These are phyloP conservation scores for Macquaria australasica DNA, from an alignment of 2,113 vertebrate species.

Conservation along the genomic window DNA sequence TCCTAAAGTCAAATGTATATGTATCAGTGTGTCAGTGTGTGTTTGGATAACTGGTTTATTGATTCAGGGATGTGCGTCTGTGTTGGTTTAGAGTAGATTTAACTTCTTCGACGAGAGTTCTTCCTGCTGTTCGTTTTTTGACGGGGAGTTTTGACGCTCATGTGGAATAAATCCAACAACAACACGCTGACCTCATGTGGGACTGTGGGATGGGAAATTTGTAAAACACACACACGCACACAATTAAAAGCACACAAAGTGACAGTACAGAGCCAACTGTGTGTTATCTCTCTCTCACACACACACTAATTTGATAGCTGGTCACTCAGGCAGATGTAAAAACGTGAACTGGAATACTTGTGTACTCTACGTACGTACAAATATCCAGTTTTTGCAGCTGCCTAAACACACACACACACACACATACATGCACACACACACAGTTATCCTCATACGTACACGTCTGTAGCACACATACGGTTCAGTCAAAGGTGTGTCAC, in stretches of 20 bases:
- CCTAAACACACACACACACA: conserved; percentile 5
- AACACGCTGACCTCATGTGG: conserved; percentile 64
- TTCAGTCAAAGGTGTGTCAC: not conserved
- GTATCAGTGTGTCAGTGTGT: not conserved
- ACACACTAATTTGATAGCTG: conserved; percentile 58
- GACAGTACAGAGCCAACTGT: conserved; percentile 9
- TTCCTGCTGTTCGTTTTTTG: conserved; percentile 37
- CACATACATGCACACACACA: not conserved
- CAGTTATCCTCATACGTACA: not conserved
- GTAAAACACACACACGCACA: conserved; percentile 9
- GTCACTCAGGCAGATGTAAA: conserved; percentile 19
- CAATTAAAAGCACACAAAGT: not conserved
- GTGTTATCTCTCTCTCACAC: conserved; percentile 29
- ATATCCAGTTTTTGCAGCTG: conserved; percentile 36
- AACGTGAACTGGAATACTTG: conserved; percentile 11
- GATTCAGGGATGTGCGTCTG: conserved; percentile 9
- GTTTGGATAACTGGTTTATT: conserved; percentile 30
- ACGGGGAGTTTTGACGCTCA: conserved; percentile 12
- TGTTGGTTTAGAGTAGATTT: conserved; percentile 28
- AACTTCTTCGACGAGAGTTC: conserved; percentile 21
- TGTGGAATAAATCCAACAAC: conserved; percentile 64
- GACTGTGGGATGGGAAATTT: conserved; percentile 40
- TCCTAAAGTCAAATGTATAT: not conserved
- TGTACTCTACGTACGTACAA: not conserved
- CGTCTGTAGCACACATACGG: conserved; percentile 1